Conservation (phyloP, 2,113 vertebrate species). For the Enhydra lutris region DNA sequence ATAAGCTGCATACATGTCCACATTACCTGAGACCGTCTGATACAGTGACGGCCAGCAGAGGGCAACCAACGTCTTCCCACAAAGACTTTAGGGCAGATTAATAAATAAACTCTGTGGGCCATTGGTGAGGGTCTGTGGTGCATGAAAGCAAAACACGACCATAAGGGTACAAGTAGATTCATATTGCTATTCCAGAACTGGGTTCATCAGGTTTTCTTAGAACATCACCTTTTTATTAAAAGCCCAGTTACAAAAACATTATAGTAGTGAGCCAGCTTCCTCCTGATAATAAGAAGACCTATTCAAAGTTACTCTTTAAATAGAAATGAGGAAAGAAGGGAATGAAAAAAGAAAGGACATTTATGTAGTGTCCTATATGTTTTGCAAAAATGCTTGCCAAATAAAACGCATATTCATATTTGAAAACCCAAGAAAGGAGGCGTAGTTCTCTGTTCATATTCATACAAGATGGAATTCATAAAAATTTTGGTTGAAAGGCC, state of each 20-base stretch:
- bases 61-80: background rate
- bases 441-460: background rate
- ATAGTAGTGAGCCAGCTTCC: background rate
- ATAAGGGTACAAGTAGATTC: background rate
- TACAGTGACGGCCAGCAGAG: rapidly evolving
- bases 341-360: background rate
- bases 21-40: background rate
- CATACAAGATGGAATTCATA: background rate
- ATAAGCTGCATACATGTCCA: background rate
- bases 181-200: background rate
- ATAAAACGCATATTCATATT: background rate
- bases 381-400: background rate
- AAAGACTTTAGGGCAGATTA: background rate
- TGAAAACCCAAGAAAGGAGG: background rate
- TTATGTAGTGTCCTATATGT: background rate
- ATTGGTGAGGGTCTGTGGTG: background rate
- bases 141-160: background rate
- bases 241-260: background rate
- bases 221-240: background rate
- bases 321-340: background rate
- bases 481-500: background rate
- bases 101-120: background rate
- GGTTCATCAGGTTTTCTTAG: background rate
- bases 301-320: background rate
- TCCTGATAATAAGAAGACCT: background rate